Conservation (phyloP, 2,888 invertebrate species). For the Andrena marginata region DNA sequence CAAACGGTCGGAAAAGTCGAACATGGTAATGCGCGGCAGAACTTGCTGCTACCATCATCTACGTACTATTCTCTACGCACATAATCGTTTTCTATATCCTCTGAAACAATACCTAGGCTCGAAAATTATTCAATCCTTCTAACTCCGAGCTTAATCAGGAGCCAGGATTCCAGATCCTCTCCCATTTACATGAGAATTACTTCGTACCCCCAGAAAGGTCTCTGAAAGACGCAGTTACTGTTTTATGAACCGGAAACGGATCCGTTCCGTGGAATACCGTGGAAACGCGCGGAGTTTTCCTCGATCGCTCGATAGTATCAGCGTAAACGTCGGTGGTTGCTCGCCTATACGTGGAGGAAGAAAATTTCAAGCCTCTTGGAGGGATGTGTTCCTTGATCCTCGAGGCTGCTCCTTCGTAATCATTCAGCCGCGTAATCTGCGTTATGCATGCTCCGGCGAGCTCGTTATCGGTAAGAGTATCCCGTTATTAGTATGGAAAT, state of each 20-base stretch:
- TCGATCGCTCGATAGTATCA: neutral
- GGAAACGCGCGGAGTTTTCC: neutral
- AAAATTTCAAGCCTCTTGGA: conserved; percentile 14
- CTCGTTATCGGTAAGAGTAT: conserved; percentile 44
- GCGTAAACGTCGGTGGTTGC: neutral
- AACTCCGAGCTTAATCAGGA: neutral
- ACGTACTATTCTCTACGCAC: too few relatives aligned
- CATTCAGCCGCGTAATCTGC: conserved; percentile 37
- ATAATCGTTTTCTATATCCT: neutral
- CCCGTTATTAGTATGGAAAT: conserved; percentile 46
- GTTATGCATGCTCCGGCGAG: conserved; percentile 45
- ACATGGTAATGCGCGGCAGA: too few relatives aligned
- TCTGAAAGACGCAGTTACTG: conserved; percentile 2
- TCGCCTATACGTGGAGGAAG: neutral
- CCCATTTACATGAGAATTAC: neutral
- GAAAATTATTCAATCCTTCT: neutral
- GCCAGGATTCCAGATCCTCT: neutral
- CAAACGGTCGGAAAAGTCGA: too few relatives aligned
- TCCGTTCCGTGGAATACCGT: neutral
- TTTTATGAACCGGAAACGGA: conserved; percentile 22
- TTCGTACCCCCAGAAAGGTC: neutral
- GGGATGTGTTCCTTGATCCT: neutral
- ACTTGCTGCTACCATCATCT: too few relatives aligned
- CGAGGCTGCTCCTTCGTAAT: conserved; percentile 20
- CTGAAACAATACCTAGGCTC: neutral